Evolutionary conservation across 1,140 invertebrate species (phyloP).

Genomic region (Euglossa dilemma): DNA sequence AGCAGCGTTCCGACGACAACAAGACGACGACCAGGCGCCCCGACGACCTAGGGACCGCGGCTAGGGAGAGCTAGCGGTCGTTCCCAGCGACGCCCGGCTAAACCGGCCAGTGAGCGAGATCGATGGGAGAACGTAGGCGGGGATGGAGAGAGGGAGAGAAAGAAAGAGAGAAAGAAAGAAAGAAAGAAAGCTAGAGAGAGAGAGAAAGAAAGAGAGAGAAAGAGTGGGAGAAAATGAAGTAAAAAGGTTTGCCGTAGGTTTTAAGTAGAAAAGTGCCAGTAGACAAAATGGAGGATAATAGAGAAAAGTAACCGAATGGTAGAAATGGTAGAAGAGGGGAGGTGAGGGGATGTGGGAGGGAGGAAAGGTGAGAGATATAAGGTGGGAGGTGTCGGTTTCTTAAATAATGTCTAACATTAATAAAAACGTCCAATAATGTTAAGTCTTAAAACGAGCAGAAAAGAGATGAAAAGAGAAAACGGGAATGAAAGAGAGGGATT

Average conservation of each 20-base stretch:
- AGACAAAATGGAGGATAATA: constrained; percentile 72
- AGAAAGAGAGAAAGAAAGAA: constrained; percentile 1
- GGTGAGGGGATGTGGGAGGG: background rate
- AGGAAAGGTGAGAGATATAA: background rate
- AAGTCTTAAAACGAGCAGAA: constrained; percentile 71
- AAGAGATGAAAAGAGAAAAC: too few species aligned
- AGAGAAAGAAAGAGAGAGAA: constrained; percentile 18
- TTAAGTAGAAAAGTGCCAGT: constrained; percentile 83
- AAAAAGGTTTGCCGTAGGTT: constrained; percentile 73
- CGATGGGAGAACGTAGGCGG: constrained; percentile 9
- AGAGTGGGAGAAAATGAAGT: background rate
- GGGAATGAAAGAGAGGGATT: too few species aligned
- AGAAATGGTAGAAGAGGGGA: constrained; percentile 36
- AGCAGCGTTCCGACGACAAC: constrained; percentile 69
- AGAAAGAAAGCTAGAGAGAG: background rate
- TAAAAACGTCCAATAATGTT: constrained; percentile 83
- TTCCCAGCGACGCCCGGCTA: constrained; percentile 23
- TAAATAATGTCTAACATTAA: constrained; percentile 78
- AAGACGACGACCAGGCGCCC: background rate
- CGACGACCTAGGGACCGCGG: background rate
- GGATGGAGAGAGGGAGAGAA: constrained; percentile 32
- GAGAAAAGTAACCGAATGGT: constrained; percentile 41
- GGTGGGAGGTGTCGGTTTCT: constrained; percentile 57
- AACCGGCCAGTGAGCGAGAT: constrained; percentile 2
- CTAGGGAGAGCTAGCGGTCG: constrained; percentile 66